phyloP scores from a whole-genome alignment of 2,113 vertebrate species.

The Lynx canadensis region DNA sequence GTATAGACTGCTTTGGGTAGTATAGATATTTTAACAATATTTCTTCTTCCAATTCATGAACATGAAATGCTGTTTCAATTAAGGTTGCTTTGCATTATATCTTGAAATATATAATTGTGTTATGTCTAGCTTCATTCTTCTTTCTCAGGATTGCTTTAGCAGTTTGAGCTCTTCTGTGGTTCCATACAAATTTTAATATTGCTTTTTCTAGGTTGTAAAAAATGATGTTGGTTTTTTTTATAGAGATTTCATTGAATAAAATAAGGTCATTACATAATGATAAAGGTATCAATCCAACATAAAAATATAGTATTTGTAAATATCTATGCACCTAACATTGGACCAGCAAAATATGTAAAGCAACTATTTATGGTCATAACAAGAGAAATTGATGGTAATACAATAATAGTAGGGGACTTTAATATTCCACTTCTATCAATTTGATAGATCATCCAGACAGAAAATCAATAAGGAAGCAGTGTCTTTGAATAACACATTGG shows the following conservation, averaged over 20 bases:
- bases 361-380: neutral
- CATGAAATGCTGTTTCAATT: neutral
- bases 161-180: neutral
- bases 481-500: neutral
- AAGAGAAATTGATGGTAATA: neutral
- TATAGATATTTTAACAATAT: neutral
- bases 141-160: neutral
- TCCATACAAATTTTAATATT: neutral
- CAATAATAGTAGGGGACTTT: neutral
- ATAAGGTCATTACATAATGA: neutral
- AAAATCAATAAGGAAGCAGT: neutral
- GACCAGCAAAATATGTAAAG: neutral
- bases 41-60: neutral
- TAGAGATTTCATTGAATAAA: neutral
- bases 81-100: neutral
- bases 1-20: neutral
- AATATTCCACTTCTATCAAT: neutral
- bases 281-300: neutral
- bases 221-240: neutral
- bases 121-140: neutral
- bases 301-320: neutral
- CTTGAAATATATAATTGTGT: neutral
- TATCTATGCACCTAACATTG: neutral
- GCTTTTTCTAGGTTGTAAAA: neutral
- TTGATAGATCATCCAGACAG: neutral